Evolutionary conservation across 2,888 invertebrate species (phyloP).

Genomic region (Cheilosia pagana): DNA sequence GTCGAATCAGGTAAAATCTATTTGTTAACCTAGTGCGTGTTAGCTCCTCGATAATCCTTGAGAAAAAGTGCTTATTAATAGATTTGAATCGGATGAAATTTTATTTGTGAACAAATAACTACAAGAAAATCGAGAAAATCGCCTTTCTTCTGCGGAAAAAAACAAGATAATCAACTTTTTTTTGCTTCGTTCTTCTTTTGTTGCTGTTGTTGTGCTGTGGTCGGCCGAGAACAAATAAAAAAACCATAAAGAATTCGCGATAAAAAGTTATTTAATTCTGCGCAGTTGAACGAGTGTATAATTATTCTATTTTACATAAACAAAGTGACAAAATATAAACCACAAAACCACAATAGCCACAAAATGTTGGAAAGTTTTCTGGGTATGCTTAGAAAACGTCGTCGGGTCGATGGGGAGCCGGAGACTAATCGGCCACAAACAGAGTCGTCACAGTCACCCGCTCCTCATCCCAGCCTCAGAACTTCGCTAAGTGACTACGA

Average conservation of each 20-base stretch:
- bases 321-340: not conserved
- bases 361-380: slow-evolving; percentile 80
- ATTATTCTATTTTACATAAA: not conserved
- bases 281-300: slow-evolving; percentile 12
- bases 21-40: slow-evolving; percentile 50
- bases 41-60: slow-evolving; percentile 18
- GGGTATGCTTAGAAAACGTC: slow-evolving; percentile 81
- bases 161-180: slow-evolving; percentile 45
- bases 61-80: slow-evolving; percentile 46
- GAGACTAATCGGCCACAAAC: slow-evolving; percentile 17
- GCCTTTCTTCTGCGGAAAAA: slow-evolving; percentile 14
- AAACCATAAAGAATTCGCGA: not conserved
- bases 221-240: not conserved
- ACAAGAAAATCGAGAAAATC: slow-evolving; percentile 10
- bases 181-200: not conserved
- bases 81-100: slow-evolving; percentile 55
- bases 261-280: slow-evolving; percentile 16
- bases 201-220: slow-evolving; percentile 1
- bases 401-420: slow-evolving; percentile 77
- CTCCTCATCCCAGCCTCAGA: slow-evolving; percentile 26
- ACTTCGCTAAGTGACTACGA: slow-evolving; percentile 46
- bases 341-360: slow-evolving; percentile 16
- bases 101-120: slow-evolving; percentile 32
- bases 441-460: slow-evolving; percentile 23
- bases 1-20: slow-evolving; percentile 74